Evolutionary conservation across 2,888 invertebrate genomes (phyloP).

Genomic region (Cryptocephalus primarius): DNA sequence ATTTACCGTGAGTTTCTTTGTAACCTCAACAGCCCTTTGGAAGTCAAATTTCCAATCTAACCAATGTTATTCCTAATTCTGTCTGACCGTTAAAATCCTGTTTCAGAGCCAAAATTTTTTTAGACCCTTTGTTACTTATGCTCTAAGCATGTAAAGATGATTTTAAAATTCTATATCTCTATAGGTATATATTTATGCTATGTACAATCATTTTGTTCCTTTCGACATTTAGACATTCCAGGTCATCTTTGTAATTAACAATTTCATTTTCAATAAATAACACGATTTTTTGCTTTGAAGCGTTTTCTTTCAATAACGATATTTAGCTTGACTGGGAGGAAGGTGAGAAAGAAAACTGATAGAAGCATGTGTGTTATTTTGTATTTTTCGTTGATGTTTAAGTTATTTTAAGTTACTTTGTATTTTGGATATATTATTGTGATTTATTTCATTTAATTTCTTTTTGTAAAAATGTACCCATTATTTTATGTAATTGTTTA

Average conservation of each 20-base stretch:
- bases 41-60: no score
- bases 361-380: no score
- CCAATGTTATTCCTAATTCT: no score
- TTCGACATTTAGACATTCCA: constrained; percentile 14
- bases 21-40: no score
- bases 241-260: constrained; percentile 13
- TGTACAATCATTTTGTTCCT: constrained; percentile 28
- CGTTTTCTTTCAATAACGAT: no score
- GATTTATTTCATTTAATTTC: not conserved
- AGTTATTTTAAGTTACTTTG: not conserved
- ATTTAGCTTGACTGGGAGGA: no score
- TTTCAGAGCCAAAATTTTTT: constrained; percentile 1
- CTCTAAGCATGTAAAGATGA: constrained; percentile 11
- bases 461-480: not conserved
- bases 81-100: no score
- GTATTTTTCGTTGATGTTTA: no score
- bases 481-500: no score
- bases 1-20: no score
- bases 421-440: not conserved
- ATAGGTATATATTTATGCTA: constrained; percentile 18
- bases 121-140: constrained; percentile 7
- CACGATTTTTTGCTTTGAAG: constrained; percentile 23
- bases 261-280: constrained; percentile 27
- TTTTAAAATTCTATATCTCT: constrained; percentile 9
- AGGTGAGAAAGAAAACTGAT: no score